Base-by-base conservation (phyloP, 2,113 vertebrate species). In the Ptychochromis oligacanthus region DNA sequence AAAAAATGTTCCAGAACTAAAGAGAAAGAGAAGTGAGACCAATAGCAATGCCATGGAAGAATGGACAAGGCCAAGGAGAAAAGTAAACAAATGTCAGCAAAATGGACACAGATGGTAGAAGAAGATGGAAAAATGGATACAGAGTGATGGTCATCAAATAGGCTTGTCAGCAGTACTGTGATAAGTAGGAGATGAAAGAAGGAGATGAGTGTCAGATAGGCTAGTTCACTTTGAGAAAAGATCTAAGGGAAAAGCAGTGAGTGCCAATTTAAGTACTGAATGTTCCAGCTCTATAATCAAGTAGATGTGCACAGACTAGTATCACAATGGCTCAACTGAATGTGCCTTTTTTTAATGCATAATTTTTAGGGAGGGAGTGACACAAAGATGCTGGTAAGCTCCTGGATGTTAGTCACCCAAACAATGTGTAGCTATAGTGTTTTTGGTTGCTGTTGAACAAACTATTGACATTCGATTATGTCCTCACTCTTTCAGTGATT, bases 71-170 rank as follows among this genome's bases (percentile, higher is more conserved):
- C 54, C 61, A 14, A 36, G 57, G 49, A 56, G 14, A 80, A 55
- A 78, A 82, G 64, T 38, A 46, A 77, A 80, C 49, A 43, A 80
- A 62, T 72, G 11, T 72, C 67, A 72, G 80, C 58, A 80, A 65
- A 78, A 65, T 81, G 46, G 31, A 72, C 67, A 72, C 11, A 52
- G 24, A 72, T 14, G 46, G 46, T 36, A 36, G 36, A 7, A 36
- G 28, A 36, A 5, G 36, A 36, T 36, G 36, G 36, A 36, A 5
- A 72, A 72, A 54, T 72, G 67, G 26, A 72, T 72, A 70, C 43
- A 54, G 26, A 54, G 46, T 54, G 67, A 72, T 72, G 54, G 67
- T 34, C 11, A 72, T 54, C 46, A 54, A 34, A 72, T 72, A 46
- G 26, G 67, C 52, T 54, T 72, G 46, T 72, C 67, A 72, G 67